Conservation (phyloP, 2,888 invertebrate genomes). For the Phengaris arion region DNA sequence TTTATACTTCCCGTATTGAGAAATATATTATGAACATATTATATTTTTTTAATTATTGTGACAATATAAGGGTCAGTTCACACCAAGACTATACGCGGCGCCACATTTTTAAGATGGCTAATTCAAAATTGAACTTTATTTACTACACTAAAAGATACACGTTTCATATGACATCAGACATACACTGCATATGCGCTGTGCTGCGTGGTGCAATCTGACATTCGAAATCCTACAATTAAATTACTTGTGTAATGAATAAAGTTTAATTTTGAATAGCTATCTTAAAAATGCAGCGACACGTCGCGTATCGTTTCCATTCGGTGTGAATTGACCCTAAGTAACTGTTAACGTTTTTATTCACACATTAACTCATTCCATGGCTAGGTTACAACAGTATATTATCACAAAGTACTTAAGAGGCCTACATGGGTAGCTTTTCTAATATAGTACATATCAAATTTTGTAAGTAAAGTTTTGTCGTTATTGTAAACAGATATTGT, state of each 20-base stretch:
- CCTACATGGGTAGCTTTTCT: conserved; percentile 24
- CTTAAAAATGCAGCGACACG: no score
- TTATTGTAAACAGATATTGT: conserved; percentile 19
- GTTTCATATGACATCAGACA: no score
- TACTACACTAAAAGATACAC: no score
- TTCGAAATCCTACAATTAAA: no score
- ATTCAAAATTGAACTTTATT: no score
- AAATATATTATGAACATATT: not conserved
- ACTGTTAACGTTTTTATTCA: not conserved
- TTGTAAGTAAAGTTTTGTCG: conserved; percentile 14
- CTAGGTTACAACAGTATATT: conserved; percentile 13
- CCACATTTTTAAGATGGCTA: no score
- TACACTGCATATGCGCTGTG: no score
- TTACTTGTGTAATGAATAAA: no score
- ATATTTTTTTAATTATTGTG: conserved; percentile 19
- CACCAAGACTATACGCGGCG: no score
- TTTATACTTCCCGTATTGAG: conserved; percentile 13
- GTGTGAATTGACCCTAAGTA: not conserved
- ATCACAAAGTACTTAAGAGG: not conserved
- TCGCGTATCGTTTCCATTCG: no score
- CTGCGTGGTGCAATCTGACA: no score
- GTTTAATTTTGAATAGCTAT: no score
- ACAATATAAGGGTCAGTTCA: not conserved
- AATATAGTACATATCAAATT: conserved; percentile 23
- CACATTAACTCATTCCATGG: not conserved